Evolutionary conservation across 2,888 invertebrate genomes (phyloP), one percentile per base, ranked within the genome.

Genomic region (Cosmia trapezina): DNA sequence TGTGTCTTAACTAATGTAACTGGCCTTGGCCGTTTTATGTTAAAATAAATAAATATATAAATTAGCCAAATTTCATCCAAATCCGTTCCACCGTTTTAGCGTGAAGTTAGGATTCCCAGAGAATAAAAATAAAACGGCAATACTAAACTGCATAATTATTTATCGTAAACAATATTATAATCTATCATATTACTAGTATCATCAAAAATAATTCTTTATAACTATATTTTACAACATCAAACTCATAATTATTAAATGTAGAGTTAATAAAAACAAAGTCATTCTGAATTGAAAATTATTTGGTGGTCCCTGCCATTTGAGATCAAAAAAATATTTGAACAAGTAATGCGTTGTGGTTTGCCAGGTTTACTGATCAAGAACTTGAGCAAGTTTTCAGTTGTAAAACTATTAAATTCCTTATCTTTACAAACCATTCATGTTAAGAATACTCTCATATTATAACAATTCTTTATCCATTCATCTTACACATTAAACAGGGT

Each of bases 101-200:
- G 6, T 37, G 4, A 37, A 37, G 37, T 37, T 37, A 37, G 37
- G 6, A n/a, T 11, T 22, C 11, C 7, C 1, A 45, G 8, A 7
- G 7, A 28, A 19, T 17, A 37, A 45, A 0, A 64, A 62, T 67
- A 63, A 73, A 60, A 67, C 41, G 33, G 17, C 43, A 60, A n/a
- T 6, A 65, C 53, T 56, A 62, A 71, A 72, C 72, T 78, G 86
- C 83, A 83, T 84, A 81, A 86, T 83, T 80, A 88, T 90, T 90
- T 90, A 91, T 88, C 89, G 70, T 87, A 88, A 89, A 89, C 86
- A 80, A 84, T 78, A 63, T 49, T 63, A 73, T 85, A 86, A 87
- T 75, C 75, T 85, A 87, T 85, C 86, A 83, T 84, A 80, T 78
- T 70, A 75, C 70, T 59, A 69, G 59, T 73, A 78, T 81, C 65